Conservation (phyloP, 2,113 vertebrate species). For the Colistium nudipinnis region DNA sequence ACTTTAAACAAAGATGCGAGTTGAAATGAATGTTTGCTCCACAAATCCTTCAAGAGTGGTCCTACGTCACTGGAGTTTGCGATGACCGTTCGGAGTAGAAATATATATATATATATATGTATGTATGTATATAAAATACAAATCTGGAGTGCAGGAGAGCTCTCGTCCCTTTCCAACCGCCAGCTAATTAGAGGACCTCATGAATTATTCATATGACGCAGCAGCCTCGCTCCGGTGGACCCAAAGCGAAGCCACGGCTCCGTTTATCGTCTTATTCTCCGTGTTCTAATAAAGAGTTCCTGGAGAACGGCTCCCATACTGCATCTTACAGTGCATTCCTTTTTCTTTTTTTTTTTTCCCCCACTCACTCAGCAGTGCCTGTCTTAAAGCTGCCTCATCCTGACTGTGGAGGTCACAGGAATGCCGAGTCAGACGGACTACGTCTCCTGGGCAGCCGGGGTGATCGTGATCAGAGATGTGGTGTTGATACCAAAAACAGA, state of each 20-base stretch:
- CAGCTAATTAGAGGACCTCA: conserved; percentile 57
- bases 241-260: conserved; percentile 18
- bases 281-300: conserved; percentile 17
- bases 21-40: not conserved
- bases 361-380: conserved; percentile 26
- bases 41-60: not conserved
- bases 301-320: conserved; percentile 25
- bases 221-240: conserved; percentile 12
- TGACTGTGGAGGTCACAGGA: conserved; percentile 50
- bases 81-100: conserved; percentile 11
- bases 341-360: too few relatives aligned
- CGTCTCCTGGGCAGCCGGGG: conserved; percentile 18
- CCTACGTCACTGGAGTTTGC: not conserved
- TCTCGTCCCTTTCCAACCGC: conserved; percentile 43
- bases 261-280: conserved; percentile 23
- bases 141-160: conserved; percentile 43
- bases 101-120: too few relatives aligned
- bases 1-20: not conserved
- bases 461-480: conserved; percentile 28
- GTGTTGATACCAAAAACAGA: conserved; percentile 1
- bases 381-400: conserved; percentile 30
- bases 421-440: conserved; percentile 62
- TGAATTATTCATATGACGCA: conserved; percentile 66
- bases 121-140: too few relatives aligned
- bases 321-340: not conserved